Evolutionary conservation across 2,888 invertebrate genomes (phyloP), one percentile per base, ranked within the genome.

Genomic region (Hedychridium roseum): DNA sequence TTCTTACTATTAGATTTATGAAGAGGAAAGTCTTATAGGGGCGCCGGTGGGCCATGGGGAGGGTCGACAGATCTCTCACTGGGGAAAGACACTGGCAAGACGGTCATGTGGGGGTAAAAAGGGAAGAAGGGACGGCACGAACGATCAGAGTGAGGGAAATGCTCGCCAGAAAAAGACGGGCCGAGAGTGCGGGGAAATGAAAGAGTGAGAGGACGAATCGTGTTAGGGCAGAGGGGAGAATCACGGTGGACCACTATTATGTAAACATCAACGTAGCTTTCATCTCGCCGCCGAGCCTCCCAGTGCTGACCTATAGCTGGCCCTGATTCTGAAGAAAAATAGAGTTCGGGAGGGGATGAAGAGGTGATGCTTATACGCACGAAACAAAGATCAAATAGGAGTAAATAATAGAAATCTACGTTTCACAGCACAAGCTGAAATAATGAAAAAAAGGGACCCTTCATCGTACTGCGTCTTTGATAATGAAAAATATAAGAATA

Each of bases 241-340:
- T 64, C 58, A 80, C 83, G 80, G 83, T 82, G 84, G 85, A 84
- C 84, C 85, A 83, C 84, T 84, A 85, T 85, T 85, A 85, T 85
- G 85, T 85, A 85, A 85, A 86, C 85, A 85, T 83, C 83, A 50
- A 82, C 80, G 81, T 79, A 71, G 81, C 82, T 85, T 85, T 85
- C 84, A 85, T 83, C 81, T 84, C 74, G 82, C 82, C 83, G 84
- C 79, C 81, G 45, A 49, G 48, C 26, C 27, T 21, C 32, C 43
- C 16, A 42, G 28, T 38, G 43, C 54, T 49, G 47, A 48, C 36
- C 52, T 48, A 31, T 32, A 57, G 45, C 47, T 51, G 44, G 50
- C 41, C 36, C 43, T 41, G 47, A 43, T 43, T 18, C 17, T 17
- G 48, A 35, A 20, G 35, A 18, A 21, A 35, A n/a, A 21, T 17